Percentiles rank a stretch among this genome's conserved stretches.
These are phyloP conservation scores for Apolygus lucorum DNA, from an alignment of 1,140 invertebrate genomes.

Conservation along the genomic window DNA sequence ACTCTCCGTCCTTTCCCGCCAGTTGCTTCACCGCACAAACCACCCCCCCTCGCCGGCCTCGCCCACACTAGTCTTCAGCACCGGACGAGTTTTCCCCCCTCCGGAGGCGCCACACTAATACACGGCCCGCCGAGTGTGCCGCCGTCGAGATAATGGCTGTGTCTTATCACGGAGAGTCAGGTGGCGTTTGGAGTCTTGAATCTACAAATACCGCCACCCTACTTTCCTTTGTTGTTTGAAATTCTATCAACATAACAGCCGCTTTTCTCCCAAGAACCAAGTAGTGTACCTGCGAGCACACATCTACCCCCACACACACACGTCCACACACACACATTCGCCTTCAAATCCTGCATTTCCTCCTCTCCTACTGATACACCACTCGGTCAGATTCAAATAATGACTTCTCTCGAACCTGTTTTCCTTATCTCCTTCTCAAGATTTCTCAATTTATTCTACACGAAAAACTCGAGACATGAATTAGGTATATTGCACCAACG, in stretches of 20 bases:
- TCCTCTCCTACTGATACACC: no score
- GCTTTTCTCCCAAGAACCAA: background rate
- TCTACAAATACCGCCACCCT: conserved; percentile 2
- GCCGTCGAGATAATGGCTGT: conserved; percentile 7
- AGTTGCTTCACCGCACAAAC: background rate
- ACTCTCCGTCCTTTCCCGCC: background rate
- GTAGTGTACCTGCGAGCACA: no score
- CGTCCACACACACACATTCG: no score
- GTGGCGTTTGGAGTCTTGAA: conserved; percentile 5
- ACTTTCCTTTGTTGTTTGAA: conserved; percentile 13
- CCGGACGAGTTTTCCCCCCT: background rate
- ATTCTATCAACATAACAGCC: conserved; percentile 13
- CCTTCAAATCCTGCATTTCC: no score
- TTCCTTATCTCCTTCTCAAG: no score
- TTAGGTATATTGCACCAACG: no score
- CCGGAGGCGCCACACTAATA: conserved; percentile 4
- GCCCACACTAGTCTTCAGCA: background rate
- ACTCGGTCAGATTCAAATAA: no score
- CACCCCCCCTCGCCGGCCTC: background rate
- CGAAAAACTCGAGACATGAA: no score
- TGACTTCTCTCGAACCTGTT: no score
- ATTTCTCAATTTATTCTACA: no score
- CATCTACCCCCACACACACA: no score
- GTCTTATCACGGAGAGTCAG: conserved; percentile 7
- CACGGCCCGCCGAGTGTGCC: background rate